Percentiles rank a stretch among this genome's conserved stretches.
These are phyloP conservation scores for Typhlichthys eigenmanni DNA, from an alignment of 2,797 vertebrate species.

Conservation along the genomic window DNA sequence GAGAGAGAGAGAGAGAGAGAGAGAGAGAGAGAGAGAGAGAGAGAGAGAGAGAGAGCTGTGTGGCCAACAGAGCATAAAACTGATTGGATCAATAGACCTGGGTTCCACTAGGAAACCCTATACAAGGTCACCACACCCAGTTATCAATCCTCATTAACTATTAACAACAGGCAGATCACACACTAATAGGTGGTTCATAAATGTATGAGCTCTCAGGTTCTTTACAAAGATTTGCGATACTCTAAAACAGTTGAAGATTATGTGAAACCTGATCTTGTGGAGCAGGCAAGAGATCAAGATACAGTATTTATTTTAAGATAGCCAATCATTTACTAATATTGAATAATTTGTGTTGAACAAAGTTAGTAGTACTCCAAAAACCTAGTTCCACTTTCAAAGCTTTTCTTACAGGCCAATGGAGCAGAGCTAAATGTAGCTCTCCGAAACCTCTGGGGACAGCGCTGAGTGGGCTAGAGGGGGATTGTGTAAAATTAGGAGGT, in stretches of 20 bases:
- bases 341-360: constrained; percentile 28
- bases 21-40: constrained; percentile 29
- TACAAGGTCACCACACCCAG: constrained; percentile 72
- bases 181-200: constrained; percentile 26
- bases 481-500: constrained; percentile 54
- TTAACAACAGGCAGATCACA: constrained; percentile 68
- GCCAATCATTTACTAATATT: constrained; percentile 20
- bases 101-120: constrained; percentile 75
- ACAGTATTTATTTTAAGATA: constrained; percentile 1
- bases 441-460: constrained; percentile 53
- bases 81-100: constrained; percentile 70
- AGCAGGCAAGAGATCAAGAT: neutral
- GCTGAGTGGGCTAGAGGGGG: constrained; percentile 56
- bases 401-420: constrained; percentile 53
- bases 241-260: constrained; percentile 26
- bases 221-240: constrained; percentile 35
- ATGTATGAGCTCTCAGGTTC: constrained; percentile 29
- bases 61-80: constrained; percentile 69
- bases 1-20: constrained; percentile 7
- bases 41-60: constrained; percentile 39
- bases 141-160: constrained; percentile 82
- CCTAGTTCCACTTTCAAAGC: constrained; percentile 48
- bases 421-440: constrained; percentile 62
- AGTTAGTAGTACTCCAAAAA: constrained; percentile 32
- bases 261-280: constrained; percentile 11